These are phyloP conservation scores for Thymallus thymallus DNA, from an alignment of 2,113 vertebrate genomes.

Conservation along the genomic window DNA sequence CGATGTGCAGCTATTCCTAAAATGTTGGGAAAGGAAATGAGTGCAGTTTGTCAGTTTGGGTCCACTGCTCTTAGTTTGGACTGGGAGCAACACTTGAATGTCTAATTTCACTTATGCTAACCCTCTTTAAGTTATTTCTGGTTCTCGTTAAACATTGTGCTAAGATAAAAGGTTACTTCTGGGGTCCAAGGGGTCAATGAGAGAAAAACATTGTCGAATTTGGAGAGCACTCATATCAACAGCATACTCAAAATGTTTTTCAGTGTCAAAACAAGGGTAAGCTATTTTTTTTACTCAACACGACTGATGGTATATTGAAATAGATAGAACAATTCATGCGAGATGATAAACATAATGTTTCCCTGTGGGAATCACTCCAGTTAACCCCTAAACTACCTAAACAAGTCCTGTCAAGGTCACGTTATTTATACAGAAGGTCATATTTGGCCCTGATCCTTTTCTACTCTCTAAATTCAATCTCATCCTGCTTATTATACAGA, in stretches of 20 bases:
- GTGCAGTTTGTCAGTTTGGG: conserved; percentile 27
- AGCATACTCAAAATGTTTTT: conserved; percentile 18
- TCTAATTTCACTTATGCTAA: conserved; percentile 61
- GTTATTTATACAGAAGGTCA: conserved; percentile 37
- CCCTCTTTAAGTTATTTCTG: conserved; percentile 49
- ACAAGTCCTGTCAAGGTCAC: conserved; percentile 14
- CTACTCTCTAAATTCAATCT: conserved; percentile 52
- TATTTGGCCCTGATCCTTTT: too few species aligned
- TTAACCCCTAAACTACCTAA: not conserved
- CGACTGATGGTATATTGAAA: not conserved
- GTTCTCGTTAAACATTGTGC: conserved; percentile 39
- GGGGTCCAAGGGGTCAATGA: too few species aligned
- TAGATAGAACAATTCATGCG: not conserved
- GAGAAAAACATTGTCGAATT: too few species aligned
- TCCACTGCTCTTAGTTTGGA: too few species aligned
- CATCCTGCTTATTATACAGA: conserved; percentile 56
- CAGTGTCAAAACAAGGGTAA: not conserved
- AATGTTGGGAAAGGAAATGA: too few species aligned
- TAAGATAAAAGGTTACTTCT: too few species aligned
- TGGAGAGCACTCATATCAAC: conserved; percentile 15
- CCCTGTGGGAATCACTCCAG: not conserved
- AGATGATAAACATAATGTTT: not conserved
- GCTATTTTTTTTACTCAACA: not conserved
- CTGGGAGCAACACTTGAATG: conserved; percentile 22
- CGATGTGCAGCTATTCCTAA: conserved; percentile 70